Conservation (phyloP, 2,888 invertebrate genomes). For the Erebia epiphron region DNA sequence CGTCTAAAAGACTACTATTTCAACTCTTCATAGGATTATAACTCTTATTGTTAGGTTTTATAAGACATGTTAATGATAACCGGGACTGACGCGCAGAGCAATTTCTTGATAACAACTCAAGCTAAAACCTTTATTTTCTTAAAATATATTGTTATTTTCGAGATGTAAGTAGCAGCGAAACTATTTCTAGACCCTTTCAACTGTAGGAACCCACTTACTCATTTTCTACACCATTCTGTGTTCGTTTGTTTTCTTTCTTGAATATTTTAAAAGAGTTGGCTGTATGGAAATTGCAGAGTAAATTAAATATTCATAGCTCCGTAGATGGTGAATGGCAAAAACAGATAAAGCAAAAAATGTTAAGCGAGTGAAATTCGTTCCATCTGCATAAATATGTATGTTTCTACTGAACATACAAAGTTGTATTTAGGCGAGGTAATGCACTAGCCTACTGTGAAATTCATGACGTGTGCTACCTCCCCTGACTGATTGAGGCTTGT, state of each 20-base stretch:
- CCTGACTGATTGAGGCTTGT: slow-evolving; percentile 69
- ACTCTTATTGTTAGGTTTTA: too few species aligned
- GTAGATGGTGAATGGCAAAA: slow-evolving; percentile 29
- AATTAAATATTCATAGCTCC: slow-evolving; percentile 32
- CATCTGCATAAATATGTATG: slow-evolving; percentile 33
- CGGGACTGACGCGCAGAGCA: too few species aligned
- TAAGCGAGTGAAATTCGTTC: slow-evolving; percentile 29
- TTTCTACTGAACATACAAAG: slow-evolving; percentile 14
- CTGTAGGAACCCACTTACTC: too few species aligned
- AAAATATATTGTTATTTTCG: not conserved
- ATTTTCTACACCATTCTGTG: slow-evolving; percentile 1
- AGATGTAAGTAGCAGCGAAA: not conserved
- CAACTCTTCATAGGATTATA: too few species aligned
- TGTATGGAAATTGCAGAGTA: slow-evolving; percentile 26
- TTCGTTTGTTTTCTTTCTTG: slow-evolving; percentile 15
- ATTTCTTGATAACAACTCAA: too few species aligned
- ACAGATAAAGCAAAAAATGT: slow-evolving; percentile 31
- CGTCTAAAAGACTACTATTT: too few species aligned
- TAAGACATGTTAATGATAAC: too few species aligned
- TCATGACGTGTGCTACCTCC: slow-evolving; percentile 66
- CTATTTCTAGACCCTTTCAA: not conserved
- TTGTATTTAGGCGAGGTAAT: slow-evolving; percentile 21
- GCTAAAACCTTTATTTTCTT: too few species aligned
- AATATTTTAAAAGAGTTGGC: slow-evolving; percentile 24
- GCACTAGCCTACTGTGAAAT: slow-evolving; percentile 61